Base-by-base conservation (phyloP, 2,113 vertebrate genomes). In the Acanthochromis polyacanthus region DNA sequence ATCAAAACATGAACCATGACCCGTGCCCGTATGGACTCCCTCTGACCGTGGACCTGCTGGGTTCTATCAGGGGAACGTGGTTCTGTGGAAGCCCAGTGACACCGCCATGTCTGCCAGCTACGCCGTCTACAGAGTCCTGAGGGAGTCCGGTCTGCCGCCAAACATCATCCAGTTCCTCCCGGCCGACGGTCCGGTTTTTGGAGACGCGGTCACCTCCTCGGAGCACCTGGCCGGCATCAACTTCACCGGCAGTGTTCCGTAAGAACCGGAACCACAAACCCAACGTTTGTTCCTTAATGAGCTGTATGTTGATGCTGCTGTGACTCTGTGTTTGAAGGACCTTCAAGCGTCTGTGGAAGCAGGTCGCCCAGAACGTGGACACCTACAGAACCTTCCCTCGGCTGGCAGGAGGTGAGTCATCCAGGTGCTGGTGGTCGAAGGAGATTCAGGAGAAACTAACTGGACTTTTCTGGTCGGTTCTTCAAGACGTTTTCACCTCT, bases 11-110 rank as follows among this genome's bases (percentile, higher is more conserved):
- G 28, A n/a, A n/a, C n/a, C n/a, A 25, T 25, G 25, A 25, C 25
- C 25, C 25, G 2, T 25, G 25, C 25, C 25, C 3, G 25, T 25
- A 25, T 25, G 25, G 30, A 30, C 6, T 4, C 4, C 4, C 4
- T 30, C 4, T 36, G 7, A 36, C 32, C 7, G 32, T 36, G 32
- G 32, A 8, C 8, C 32, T 36, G 32, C 32, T 36, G 6, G 32
- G 32, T 8, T 20, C 48, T 20, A 0, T 0, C 48, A 99, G 98
- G 98, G 98, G 7, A 99, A 99, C 0, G 98, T 99, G 51, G 97
- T 99, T 1, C 91, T 99, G 64, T 99, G 98, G 98, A 99, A 99
- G 81, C 98, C 98, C 84, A 99, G 98, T 0, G 98, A 99, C 88
- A 90, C 96, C 0, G 98, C 98, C 45, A 76, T 99, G 89, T 96